A percentile compares a stretch with the other conserved stretches of the same genome.
Conservation (phyloP, 2,888 invertebrate genomes). For the Lamellibrachia columna region DNA sequence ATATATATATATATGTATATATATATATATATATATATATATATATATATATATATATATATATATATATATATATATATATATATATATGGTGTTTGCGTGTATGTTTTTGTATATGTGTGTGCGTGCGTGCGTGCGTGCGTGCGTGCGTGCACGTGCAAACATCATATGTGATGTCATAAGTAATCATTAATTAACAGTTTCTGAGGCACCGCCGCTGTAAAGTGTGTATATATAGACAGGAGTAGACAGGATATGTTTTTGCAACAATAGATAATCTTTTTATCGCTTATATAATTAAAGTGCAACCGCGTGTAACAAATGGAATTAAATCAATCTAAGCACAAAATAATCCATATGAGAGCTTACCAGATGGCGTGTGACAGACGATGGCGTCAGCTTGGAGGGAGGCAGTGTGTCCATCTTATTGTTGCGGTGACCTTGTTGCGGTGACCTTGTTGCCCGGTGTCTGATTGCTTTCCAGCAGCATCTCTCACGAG, state of each 20-base stretch:
- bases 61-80: too few species aligned
- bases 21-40: too few species aligned
- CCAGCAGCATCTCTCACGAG: neutral
- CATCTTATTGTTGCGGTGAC: neutral
- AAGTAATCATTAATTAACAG: neutral
- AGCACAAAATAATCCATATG: neutral
- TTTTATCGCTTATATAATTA: neutral
- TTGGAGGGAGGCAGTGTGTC: neutral
- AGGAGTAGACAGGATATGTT: neutral
- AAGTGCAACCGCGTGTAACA: neutral
- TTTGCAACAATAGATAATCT: neutral
- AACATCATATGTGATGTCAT: neutral
- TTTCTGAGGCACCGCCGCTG: neutral
- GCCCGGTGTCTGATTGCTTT: neutral
- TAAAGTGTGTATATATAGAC: neutral
- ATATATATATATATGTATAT: too few species aligned
- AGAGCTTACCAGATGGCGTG: neutral
- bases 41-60: too few species aligned
- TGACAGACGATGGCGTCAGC: neutral
- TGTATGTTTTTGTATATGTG: too few species aligned
- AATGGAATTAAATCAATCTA: neutral
- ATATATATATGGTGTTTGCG: too few species aligned
- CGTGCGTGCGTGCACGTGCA: neutral
- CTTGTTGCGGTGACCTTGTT: neutral
- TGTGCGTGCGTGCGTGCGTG: too few species aligned